Conservation (phyloP, 2,797 vertebrate species). For the Buphagus erythrorhynchus region DNA sequence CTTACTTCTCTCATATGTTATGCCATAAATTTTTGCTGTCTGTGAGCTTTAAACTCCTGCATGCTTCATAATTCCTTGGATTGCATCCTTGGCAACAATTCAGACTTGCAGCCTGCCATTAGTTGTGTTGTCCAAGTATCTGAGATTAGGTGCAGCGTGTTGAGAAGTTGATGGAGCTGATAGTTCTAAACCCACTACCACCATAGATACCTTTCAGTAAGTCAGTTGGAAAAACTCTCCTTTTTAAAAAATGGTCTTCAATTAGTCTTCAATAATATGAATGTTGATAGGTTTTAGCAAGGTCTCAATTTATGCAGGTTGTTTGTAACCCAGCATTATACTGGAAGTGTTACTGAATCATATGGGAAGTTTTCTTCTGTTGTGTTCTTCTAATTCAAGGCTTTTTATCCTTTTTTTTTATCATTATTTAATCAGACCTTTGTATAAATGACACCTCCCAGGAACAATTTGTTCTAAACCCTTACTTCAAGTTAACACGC, state of each 20-base stretch:
- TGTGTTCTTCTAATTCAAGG: not conserved
- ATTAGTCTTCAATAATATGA: not conserved
- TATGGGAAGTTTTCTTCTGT: not conserved
- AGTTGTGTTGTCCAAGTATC: not conserved
- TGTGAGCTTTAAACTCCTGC: not conserved
- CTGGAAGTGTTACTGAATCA: not conserved
- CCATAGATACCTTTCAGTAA: not conserved
- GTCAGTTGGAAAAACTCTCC: not conserved
- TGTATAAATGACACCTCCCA: not conserved
- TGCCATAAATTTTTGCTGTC: not conserved
- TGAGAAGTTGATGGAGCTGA: not conserved
- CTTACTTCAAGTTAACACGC: not conserved
- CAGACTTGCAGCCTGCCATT: not conserved
- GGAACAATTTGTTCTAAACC: not conserved
- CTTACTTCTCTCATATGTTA: not conserved
- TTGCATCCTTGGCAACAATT: constrained; percentile 36
- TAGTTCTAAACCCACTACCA: not conserved
- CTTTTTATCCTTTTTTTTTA: not conserved
- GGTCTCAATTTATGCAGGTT: not conserved
- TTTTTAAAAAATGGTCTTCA: not conserved
- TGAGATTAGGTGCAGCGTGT: not conserved
- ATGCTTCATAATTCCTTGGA: not conserved
- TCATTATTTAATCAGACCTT: not conserved
- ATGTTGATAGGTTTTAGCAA: not conserved
- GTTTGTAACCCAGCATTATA: not conserved